Evolutionary conservation across 2,888 invertebrate species (phyloP).

Genomic region (Girardia tigrina): DNA sequence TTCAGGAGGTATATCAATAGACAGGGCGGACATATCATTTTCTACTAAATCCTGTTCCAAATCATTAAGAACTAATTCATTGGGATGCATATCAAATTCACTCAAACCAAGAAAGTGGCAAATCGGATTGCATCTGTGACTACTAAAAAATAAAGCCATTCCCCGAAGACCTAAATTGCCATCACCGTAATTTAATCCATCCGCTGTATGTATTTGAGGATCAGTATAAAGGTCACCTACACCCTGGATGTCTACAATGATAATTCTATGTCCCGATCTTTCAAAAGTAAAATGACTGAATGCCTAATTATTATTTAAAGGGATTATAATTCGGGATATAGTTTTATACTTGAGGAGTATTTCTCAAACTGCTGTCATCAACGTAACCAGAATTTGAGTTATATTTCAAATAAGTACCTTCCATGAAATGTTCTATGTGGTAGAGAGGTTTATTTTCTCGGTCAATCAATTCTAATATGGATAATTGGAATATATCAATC

Average conservation of each 20-base stretch:
- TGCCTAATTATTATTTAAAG: slow-evolving; percentile 44
- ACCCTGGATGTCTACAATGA: slow-evolving; percentile 56
- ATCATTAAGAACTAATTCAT: not conserved
- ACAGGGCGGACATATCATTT: not conserved
- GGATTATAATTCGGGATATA: not conserved
- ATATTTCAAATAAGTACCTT: slow-evolving; percentile 56
- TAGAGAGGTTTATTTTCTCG: slow-evolving; percentile 50
- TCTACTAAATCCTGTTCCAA: not conserved
- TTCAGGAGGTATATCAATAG: not conserved
- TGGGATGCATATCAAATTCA: slow-evolving; percentile 51
- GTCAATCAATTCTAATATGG: slow-evolving; percentile 53
- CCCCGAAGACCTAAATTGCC: slow-evolving; percentile 55
- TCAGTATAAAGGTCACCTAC: slow-evolving; percentile 56
- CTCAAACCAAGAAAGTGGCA: slow-evolving; percentile 53
- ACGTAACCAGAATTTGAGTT: slow-evolving; percentile 57
- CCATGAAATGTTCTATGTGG: slow-evolving; percentile 56
- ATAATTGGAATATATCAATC: slow-evolving; percentile 56
- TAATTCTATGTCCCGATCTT: slow-evolving; percentile 55
- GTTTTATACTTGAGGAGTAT: slow-evolving; percentile 52
- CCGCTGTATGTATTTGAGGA: slow-evolving; percentile 55
- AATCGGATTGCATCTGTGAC: slow-evolving; percentile 55
- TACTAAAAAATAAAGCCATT: slow-evolving; percentile 56
- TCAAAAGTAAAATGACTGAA: slow-evolving; percentile 57
- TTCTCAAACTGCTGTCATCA: slow-evolving; percentile 48
- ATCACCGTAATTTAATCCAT: slow-evolving; percentile 53